Evolutionary conservation across 2,797 vertebrate species (phyloP).

Genomic region (Semotilus atromaculatus): DNA sequence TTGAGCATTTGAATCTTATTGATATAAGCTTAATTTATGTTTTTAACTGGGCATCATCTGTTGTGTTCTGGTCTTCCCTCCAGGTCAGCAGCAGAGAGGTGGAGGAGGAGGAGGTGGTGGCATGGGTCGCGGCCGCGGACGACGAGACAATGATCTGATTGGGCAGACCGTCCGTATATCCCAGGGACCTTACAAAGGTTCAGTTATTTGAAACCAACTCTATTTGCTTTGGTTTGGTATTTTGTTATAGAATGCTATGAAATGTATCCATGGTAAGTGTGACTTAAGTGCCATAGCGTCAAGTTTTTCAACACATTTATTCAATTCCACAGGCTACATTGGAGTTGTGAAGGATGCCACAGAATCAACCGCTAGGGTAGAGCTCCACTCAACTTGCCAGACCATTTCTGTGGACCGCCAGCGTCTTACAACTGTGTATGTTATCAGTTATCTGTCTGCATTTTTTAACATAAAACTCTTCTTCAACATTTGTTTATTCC

Average conservation of each 20-base stretch:
- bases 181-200: conserved; percentile 96
- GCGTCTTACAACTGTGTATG: conserved; percentile 89
- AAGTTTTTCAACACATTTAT: background rate
- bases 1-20: background rate
- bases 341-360: conserved; percentile 96
- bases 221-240: background rate
- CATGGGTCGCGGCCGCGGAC: conserved; percentile 88
- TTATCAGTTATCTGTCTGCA: background rate
- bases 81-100: conserved; percentile 73
- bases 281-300: background rate
- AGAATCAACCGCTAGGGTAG: conserved; percentile 91
- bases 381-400: conserved; percentile 96
- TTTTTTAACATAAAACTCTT: background rate
- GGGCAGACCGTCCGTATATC: conserved; percentile 95
- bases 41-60: background rate
- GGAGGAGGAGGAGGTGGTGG: conserved; percentile 75
- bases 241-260: background rate
- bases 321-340: conserved; percentile 85
- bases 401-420: conserved; percentile 96
- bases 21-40: background rate
- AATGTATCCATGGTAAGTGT: background rate
- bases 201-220: background rate
- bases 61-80: background rate
- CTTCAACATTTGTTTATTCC: background rate
- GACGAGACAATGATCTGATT: conserved; percentile 93